Conservation (phyloP, 2,888 invertebrate species). For the Catonia carolina region DNA sequence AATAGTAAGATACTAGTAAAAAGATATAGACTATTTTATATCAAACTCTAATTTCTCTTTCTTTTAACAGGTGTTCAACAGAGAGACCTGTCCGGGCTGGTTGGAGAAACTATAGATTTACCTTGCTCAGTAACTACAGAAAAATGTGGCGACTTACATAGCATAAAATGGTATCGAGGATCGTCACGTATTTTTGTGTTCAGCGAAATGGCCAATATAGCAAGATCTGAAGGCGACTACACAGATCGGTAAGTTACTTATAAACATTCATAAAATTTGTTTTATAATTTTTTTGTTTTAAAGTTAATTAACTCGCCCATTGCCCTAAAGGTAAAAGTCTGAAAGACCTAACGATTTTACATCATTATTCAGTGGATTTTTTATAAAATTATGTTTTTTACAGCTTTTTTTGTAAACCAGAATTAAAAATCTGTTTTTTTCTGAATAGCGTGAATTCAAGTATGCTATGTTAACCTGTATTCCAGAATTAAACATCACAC, state of each 20-base stretch:
- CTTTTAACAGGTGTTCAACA: conserved; percentile 31
- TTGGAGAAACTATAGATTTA: conserved; percentile 61
- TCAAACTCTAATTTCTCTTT: no score
- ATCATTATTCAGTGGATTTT: no score
- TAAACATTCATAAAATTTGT: neutral
- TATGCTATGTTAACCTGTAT: no score
- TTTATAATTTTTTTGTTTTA: neutral
- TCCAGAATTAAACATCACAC: no score
- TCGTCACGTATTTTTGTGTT: conserved; percentile 67
- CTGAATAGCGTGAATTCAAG: no score
- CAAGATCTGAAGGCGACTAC: conserved; percentile 62
- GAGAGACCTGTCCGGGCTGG: conserved; percentile 59
- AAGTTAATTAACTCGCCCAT: no score
- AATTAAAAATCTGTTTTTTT: no score
- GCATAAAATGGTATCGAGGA: conserved; percentile 77
- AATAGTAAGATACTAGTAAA: no score
- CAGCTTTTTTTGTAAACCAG: no score
- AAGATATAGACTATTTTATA: no score
- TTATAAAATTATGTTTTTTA: no score
- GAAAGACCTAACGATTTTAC: neutral
- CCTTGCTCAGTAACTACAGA: conserved; percentile 52
- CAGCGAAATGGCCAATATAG: conserved; percentile 60
- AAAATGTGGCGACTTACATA: conserved; percentile 72
- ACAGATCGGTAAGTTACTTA: conserved; percentile 55
- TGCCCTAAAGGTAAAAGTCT: neutral